These are phyloP conservation scores for Oncorhynchus gorbuscha DNA, from an alignment of 2,113 vertebrate genomes.

Conservation along the genomic window DNA sequence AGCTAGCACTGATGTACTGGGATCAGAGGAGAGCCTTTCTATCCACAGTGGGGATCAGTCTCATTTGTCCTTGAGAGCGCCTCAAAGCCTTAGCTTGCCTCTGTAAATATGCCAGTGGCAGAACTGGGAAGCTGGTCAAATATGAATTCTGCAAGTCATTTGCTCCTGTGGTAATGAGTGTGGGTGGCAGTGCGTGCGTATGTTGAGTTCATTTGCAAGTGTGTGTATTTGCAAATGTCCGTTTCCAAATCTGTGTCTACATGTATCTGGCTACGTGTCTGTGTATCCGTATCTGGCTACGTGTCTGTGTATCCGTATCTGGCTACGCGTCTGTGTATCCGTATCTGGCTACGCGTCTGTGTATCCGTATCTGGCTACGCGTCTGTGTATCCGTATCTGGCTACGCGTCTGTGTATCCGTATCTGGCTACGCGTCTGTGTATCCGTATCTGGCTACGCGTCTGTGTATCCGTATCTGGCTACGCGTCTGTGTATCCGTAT, in stretches of 20 bases:
- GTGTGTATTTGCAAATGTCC: too few relatives aligned
- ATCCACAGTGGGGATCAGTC: background rate
- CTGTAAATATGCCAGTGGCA: background rate
- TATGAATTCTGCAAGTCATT: background rate
- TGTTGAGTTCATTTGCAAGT: slow-evolving; percentile 11
- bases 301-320: too few relatives aligned
- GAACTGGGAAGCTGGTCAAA: background rate
- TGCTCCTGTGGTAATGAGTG: background rate
- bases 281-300: too few relatives aligned
- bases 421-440: background rate
- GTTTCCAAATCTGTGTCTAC: background rate
- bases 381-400: too few relatives aligned
- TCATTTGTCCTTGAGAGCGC: slow-evolving; percentile 20
- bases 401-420: background rate
- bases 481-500: too few relatives aligned
- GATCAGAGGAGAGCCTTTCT: too few relatives aligned
- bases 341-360: too few relatives aligned
- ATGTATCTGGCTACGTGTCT: background rate
- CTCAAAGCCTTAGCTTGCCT: slow-evolving; percentile 5
- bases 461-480: too few relatives aligned
- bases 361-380: too few relatives aligned
- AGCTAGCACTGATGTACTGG: too few relatives aligned
- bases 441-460: too few relatives aligned
- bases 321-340: too few relatives aligned
- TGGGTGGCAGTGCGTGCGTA: background rate